phyloP scores from a whole-genome alignment of 2,113 vertebrate genomes.

The Gnathonemus longibarbis region DNA sequence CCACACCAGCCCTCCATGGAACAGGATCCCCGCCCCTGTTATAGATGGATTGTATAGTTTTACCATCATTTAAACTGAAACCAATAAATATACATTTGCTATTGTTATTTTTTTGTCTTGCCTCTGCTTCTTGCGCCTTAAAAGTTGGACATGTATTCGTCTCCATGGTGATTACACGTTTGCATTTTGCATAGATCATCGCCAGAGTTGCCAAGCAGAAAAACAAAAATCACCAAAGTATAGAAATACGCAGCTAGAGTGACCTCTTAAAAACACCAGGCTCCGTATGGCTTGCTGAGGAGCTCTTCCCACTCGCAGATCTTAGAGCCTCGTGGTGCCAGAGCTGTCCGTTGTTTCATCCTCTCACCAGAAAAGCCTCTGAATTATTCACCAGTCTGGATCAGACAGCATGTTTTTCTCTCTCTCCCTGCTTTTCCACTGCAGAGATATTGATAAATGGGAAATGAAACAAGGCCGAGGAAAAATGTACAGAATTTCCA shows the following conservation, averaged over 20 bases:
- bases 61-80: background rate
- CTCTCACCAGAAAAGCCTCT: background rate
- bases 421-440: background rate
- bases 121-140: background rate
- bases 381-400: slow-evolving; percentile 3
- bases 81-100: background rate
- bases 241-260: background rate
- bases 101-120: background rate
- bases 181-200: background rate
- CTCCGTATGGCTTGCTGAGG: background rate
- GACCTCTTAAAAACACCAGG: background rate
- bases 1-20: no score
- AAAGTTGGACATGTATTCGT: background rate
- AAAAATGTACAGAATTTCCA: background rate
- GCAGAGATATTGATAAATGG: background rate
- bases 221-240: background rate
- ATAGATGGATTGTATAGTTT: background rate
- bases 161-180: background rate
- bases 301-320: background rate
- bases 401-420: background rate
- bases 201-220: background rate
- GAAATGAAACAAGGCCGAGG: background rate
- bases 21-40: background rate
- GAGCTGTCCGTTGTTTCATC: background rate
- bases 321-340: background rate